Evolutionary conservation across 2,113 vertebrate genomes (phyloP).

Genomic region (Gymnogyps californianus): DNA sequence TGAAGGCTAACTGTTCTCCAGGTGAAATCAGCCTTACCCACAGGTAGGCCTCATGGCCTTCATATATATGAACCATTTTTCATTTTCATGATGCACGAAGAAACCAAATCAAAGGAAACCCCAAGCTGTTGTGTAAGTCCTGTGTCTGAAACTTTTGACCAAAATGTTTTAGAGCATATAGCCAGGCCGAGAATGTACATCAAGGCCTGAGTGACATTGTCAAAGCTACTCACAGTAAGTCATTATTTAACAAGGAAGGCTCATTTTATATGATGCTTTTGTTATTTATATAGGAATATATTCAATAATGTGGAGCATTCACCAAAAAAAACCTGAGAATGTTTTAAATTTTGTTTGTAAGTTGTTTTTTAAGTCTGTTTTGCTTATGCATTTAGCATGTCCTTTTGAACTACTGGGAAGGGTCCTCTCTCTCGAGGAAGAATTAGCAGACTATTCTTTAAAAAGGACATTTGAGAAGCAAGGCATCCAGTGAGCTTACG

Average conservation of each 20-base stretch:
- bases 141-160: neutral
- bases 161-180: neutral
- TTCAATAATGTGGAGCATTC: neutral
- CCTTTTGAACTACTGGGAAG: neutral
- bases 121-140: neutral
- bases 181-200: neutral
- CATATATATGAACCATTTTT: neutral
- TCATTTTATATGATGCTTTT: neutral
- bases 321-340: neutral
- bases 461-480: neutral
- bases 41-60: neutral
- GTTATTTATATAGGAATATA: neutral
- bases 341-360: neutral
- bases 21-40: neutral
- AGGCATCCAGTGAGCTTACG: neutral
- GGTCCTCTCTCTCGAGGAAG: neutral
- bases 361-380: neutral
- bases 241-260: neutral
- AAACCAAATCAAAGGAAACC: neutral
- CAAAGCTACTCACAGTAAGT: neutral
- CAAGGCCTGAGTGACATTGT: neutral
- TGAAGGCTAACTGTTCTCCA: neutral
- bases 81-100: neutral
- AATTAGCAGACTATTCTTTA: neutral
- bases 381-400: neutral